A percentile compares a stretch with the other conserved stretches of the same genome.
Evolutionary conservation across 2,888 invertebrate genomes (phyloP).

Genomic region (Dione juno): DNA sequence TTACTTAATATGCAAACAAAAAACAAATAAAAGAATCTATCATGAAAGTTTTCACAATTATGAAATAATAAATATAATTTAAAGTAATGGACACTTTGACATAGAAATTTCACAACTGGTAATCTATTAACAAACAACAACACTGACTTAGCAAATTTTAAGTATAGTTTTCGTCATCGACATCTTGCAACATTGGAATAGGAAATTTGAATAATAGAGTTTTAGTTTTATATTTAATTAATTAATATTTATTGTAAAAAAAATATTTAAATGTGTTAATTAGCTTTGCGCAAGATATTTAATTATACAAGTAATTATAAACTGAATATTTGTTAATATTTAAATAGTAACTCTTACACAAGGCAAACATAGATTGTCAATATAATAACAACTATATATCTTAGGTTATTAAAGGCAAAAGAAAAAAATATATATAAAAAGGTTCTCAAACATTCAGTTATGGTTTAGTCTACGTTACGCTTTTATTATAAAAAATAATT

Average conservation of each 20-base stretch:
- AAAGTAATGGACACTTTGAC: not conserved
- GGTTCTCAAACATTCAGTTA: not conserved
- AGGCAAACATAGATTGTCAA: not conserved
- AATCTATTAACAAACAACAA: not conserved
- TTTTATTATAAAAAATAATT: conserved; percentile 16
- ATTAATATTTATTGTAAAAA: not conserved
- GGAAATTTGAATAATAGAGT: not conserved
- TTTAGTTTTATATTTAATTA: not conserved
- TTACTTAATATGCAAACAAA: not conserved
- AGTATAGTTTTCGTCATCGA: not conserved
- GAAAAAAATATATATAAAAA: not conserved
- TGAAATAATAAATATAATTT: not conserved
- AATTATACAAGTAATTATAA: conserved; percentile 11
- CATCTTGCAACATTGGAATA: not conserved
- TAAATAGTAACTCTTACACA: not conserved
- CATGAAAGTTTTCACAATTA: not conserved
- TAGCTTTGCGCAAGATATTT: conserved; percentile 2
- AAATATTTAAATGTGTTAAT: not conserved
- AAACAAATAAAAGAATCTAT: too few relatives aligned
- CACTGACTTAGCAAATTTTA: not conserved
- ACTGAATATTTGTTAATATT: not conserved
- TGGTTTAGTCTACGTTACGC: not conserved
- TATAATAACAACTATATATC: not conserved
- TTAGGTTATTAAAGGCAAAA: not conserved
- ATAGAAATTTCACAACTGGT: not conserved